Conservation (phyloP, 2,113 vertebrate species). For the Gadus chalcogrammus region DNA sequence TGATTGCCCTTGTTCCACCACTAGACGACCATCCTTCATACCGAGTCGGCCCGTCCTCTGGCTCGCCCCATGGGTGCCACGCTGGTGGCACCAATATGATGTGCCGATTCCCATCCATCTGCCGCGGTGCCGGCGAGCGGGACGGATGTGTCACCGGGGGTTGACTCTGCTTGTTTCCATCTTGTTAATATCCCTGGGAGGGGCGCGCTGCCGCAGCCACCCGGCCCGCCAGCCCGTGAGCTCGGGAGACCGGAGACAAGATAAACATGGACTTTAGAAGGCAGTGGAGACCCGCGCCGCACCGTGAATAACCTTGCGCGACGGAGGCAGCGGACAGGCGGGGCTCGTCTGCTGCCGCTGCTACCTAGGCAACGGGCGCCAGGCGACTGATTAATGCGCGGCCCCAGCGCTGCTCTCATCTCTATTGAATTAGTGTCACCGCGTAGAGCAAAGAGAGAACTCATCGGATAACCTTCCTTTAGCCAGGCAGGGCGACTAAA, state of each 20-base stretch:
- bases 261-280: constrained; percentile 46
- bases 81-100: constrained; percentile 44
- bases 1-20: constrained; percentile 9
- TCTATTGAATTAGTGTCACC: neutral
- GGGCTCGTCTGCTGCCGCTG: neutral
- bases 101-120: constrained; percentile 50
- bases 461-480: neutral
- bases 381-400: neutral
- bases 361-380: neutral
- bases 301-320: constrained; percentile 38
- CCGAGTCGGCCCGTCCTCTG: constrained; percentile 32
- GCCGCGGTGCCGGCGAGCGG: constrained; percentile 36
- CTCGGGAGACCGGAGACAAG: constrained; percentile 49
- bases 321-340: constrained; percentile 21
- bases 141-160: constrained; percentile 45
- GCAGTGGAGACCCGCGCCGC: constrained; percentile 43
- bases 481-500: neutral
- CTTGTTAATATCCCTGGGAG: constrained; percentile 57
- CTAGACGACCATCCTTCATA: constrained; percentile 37
- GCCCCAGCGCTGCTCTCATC: constrained; percentile 4
- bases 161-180: constrained; percentile 52
- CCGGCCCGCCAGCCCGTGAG: constrained; percentile 38
- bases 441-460: constrained; percentile 3
- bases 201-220: constrained; percentile 27
- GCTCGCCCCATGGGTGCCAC: constrained; percentile 36